Evolutionary conservation across 2,113 vertebrate species (phyloP).

Genomic region (Odontesthes bonariensis): DNA sequence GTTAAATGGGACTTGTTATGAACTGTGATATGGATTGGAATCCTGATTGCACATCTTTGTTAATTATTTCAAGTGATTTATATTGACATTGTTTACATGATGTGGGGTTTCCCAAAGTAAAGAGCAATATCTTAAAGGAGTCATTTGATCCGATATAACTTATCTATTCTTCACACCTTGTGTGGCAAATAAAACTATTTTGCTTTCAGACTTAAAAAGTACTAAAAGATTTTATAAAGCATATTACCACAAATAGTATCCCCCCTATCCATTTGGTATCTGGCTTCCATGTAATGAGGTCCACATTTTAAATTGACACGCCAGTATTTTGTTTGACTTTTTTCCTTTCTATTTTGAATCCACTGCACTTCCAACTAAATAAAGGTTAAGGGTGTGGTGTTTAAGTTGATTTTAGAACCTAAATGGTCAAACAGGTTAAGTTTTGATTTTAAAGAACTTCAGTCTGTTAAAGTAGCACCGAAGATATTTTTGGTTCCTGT

Average conservation of each 20-base stretch:
- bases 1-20: background rate
- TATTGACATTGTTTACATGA: background rate
- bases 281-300: too few species aligned
- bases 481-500: too few species aligned
- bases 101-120: slow-evolving; percentile 9
- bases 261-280: background rate
- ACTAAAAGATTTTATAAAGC: slow-evolving; percentile 7
- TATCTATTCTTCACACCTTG: background rate
- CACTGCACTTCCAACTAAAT: too few species aligned
- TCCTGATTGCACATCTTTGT: background rate
- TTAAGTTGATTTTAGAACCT: background rate
- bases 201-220: background rate
- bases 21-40: background rate
- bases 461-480: background rate
- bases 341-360: too few species aligned
- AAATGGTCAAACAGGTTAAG: background rate
- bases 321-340: too few species aligned
- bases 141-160: background rate
- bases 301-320: too few species aligned
- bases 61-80: too few species aligned
- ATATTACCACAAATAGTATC: background rate
- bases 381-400: too few species aligned
- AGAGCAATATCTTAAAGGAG: background rate
- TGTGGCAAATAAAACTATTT: background rate
- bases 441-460: slow-evolving; percentile 7